Base-by-base conservation (phyloP, 2,113 vertebrate species). In the Pachyramphus minor region DNA sequence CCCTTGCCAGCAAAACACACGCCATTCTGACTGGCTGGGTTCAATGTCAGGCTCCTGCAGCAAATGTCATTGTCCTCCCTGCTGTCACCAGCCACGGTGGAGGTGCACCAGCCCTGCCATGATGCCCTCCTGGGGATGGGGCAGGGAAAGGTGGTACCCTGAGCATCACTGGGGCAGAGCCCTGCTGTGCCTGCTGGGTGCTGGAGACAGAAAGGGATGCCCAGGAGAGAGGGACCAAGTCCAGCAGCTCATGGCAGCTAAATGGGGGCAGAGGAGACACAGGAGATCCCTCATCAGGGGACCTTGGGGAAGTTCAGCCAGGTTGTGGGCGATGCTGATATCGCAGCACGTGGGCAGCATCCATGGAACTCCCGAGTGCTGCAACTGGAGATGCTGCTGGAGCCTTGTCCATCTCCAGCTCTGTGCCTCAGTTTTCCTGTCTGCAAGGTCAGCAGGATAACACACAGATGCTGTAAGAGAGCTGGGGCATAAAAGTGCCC, bases 11-110 rank as follows among this genome's bases (percentile, higher is more conserved):
- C 64, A 93, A 92, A 96, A 95, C 94, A 85, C 94, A 94, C 93
- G 75, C 78, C 53, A 63, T 96, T 96, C 96, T 90, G 95, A 96
- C 90, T 95, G 92, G 80, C 91, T 87, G 89, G 66, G 89, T 97
- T 96, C 96, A 95, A 95, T 96, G 96, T 97, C 96, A 96, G 92
- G 93, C 92, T 81, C 90, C 90, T 44, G 92, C 96, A 92, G 97
- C 94, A 92, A 95, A 95, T 96, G 93, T 94, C 96, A 76, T 77
- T 80, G 96, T 94, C 76, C 21, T 30, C 92, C 56, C 73, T 3
- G 60, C 90, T 24, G 60, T 80, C 87, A 55, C 66, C 84, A 93
- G 96, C 73, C 68, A 6, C 2, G 2, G 22, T 5, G 4, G 74
- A 64, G 78, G 68, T 28, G 60, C 81, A 7, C 27, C 12, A 88